Base-by-base conservation (phyloP, 2,113 vertebrate genomes). In the Tragelaphus imberbis region DNA sequence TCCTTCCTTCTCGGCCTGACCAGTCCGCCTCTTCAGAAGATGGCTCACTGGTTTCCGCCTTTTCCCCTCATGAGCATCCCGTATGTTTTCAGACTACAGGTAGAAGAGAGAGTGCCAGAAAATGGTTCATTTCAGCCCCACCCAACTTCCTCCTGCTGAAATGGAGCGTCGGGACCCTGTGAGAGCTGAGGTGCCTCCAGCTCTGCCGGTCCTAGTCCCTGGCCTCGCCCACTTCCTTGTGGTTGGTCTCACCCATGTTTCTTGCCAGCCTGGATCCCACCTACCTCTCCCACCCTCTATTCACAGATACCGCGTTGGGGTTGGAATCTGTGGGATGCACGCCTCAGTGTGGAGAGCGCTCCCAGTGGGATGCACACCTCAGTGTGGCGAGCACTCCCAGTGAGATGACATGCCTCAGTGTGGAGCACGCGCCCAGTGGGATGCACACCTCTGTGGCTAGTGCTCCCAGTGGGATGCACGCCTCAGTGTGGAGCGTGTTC, bases 21-120 rank as follows among this genome's bases (percentile, higher is more conserved):
- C 10, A 27, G 1, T 3, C 40, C 11, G 8, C 28, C 23, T 19
- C 71, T 77, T 56, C 5, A 6, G 59, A 89, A 56, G 90, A 49
- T 6, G n/a, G 16, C 11, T 30, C 19, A 8, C 56, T 58, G 71
- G 79, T 87, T 65, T 47, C 82, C 53, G 6, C 82, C 71, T 40
- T 27, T 51, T 6, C 25, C 47, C 71, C 65, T 49, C 19, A 2
- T 27, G 21, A 79, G 79, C 80, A 4, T 59, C 68, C 61, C 8
- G 0, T 68, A 58, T 56, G 59, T 59, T 49, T 82, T 92, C 2
- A 80, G 93, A 91, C 84, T 63, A 33, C 68, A n/a, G 44, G 93
- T 51, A 7, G 30, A 79, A 27, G 59, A 55, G 28, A 33, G 51
- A 5, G 49, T 58, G 93, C 96, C 96, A 95, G 85, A 4, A 58